Evolutionary conservation across 2,113 vertebrate genomes (phyloP), one percentile per base, ranked within the genome.

Genomic region (Ochotona curzoniae): DNA sequence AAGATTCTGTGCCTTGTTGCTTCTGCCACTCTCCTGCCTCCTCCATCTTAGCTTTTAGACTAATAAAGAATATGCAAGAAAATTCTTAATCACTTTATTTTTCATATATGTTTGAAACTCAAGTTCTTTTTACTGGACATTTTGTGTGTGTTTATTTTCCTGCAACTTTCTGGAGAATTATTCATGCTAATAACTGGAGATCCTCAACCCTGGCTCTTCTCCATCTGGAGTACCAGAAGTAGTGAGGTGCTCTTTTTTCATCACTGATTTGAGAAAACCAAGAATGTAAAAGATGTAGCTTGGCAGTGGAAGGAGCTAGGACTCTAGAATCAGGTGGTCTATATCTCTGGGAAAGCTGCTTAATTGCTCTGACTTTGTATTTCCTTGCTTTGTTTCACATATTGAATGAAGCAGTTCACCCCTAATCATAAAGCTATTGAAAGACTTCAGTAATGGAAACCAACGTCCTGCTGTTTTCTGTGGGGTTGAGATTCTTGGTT

Each of bases 381-480:
- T 11, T 51, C 44, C 32, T 93, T 21, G 54, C 18, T 57, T 57
- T 57, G 54, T 57, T 57, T 57, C 14, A 23, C 8, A 23, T 81
- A 21, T 2, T 60, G 63, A 18, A n/a, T 64, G 30, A 70, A 61
- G 38, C 9, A 15, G 30, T 67, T 38, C 32, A 49, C 14, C 51
- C 15, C 32, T 44, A 44, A 38, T 64, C 8, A 49, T 66, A 51
- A 17, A 54, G 18, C 21, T 17, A 32, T 17, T 4, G 1, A 2
- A 78, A 70, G 60, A 57, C 54, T 30, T 63, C 21, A 7, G 10
- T 12, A 1, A 4, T 0, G 8, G 26, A 13, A 21, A 7, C 6
- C 32, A 18, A 12, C 2, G 25, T 0, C 15, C 1, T 2, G 28
- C 7, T 1, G 0, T n/a, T n/a, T 10, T 1, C 47, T 66, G 60